Evolutionary conservation across 2,113 vertebrate species (phyloP).

Genomic region (Proteles cristata): DNA sequence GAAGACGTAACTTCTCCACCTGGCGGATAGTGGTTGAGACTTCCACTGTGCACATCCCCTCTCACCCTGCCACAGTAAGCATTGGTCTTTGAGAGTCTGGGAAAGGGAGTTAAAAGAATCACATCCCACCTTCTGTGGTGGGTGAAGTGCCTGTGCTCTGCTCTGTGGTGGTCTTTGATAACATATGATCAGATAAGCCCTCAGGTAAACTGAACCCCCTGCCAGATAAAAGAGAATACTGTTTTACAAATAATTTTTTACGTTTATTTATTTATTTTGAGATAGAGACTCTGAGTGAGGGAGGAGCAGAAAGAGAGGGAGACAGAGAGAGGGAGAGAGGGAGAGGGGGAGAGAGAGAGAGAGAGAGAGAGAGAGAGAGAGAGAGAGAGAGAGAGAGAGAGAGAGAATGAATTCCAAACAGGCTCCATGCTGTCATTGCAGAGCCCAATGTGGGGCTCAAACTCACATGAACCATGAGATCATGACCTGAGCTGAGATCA

Average conservation of each 20-base stretch:
- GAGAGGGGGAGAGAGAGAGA: too few relatives aligned
- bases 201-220: slow-evolving; percentile 22
- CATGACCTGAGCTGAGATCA: too few relatives aligned
- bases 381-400: too few relatives aligned
- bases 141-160: not conserved
- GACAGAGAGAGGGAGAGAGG: too few relatives aligned
- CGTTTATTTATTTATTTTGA: not conserved
- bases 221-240: not conserved
- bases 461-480: too few relatives aligned
- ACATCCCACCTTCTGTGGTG: not conserved
- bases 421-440: too few relatives aligned
- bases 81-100: slow-evolving; percentile 11
- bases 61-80: not conserved
- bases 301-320: too few relatives aligned
- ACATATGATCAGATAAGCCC: not conserved
- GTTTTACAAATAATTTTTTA: slow-evolving; percentile 3
- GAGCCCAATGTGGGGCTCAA: too few relatives aligned
- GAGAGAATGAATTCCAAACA: too few relatives aligned
- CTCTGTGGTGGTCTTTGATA: not conserved
- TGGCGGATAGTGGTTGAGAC: not conserved
- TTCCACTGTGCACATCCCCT: not conserved
- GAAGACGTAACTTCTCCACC: not conserved
- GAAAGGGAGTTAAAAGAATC: not conserved
- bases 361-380: too few relatives aligned
- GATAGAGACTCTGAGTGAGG: too few relatives aligned